These are phyloP conservation scores for Poeciliopsis prolifica DNA, from an alignment of 2,113 vertebrate genomes.

Conservation along the genomic window DNA sequence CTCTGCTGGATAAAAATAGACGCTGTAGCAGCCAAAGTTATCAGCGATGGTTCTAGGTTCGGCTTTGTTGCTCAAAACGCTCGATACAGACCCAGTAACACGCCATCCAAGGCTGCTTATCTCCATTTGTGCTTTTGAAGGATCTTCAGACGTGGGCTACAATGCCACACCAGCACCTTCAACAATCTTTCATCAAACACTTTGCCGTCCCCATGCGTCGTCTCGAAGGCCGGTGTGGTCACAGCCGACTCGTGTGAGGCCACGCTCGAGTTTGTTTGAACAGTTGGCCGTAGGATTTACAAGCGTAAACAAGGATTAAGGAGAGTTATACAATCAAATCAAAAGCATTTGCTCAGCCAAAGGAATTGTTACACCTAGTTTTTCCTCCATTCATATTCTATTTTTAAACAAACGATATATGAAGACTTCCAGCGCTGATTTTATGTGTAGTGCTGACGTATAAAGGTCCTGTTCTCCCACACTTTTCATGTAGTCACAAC, in stretches of 20 bases:
- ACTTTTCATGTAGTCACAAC: neutral
- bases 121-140: constrained; percentile 7
- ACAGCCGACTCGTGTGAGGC: neutral
- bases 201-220: neutral
- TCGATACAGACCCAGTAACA: constrained; percentile 41
- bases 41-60: constrained; percentile 41
- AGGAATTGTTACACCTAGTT: neutral
- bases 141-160: neutral
- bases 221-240: neutral
- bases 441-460: too few relatives aligned
- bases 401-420: neutral
- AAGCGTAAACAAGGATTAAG: neutral
- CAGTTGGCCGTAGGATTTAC: neutral
- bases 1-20: constrained; percentile 76
- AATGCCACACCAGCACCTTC: neutral
- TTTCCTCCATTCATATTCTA: neutral
- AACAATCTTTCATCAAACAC: neutral
- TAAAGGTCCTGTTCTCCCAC: too few relatives aligned
- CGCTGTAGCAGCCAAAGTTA: constrained; percentile 66
- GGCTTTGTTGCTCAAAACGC: constrained; percentile 38
- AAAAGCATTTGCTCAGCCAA: neutral
- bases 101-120: constrained; percentile 45
- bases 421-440: too few relatives aligned
- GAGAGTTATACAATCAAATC: neutral
- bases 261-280: neutral